Percentiles rank a stretch among this genome's conserved stretches.
phyloP scores from a whole-genome alignment of 2,797 vertebrate species.

The Sebastes steindachneri region DNA sequence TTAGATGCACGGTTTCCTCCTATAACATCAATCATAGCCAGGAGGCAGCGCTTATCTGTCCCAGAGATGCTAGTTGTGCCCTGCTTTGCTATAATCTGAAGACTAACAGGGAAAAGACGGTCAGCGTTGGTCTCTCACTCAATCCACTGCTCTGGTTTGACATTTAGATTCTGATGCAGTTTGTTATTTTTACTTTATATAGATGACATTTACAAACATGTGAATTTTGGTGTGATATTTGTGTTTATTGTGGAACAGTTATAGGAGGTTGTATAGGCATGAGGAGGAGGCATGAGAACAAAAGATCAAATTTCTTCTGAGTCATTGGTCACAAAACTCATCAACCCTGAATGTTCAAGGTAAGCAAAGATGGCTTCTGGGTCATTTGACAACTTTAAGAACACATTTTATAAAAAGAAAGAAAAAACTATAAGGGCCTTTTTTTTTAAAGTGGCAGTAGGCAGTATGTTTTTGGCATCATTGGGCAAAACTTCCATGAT shows the following conservation, averaged over 20 bases:
- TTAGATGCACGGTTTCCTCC: slow-evolving; percentile 11
- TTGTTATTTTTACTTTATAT: neutral
- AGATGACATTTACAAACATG: neutral
- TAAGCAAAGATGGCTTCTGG: neutral
- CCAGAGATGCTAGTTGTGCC: neutral
- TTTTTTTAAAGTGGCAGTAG: too few relatives aligned
- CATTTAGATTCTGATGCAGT: neutral
- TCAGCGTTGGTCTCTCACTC: neutral
- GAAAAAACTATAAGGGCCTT: neutral
- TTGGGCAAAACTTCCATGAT: too few relatives aligned
- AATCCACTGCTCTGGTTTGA: neutral
- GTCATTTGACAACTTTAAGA: neutral
- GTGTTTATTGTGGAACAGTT: neutral
- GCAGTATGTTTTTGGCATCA: too few relatives aligned
- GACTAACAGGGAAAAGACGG: neutral
- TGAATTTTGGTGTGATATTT: neutral
- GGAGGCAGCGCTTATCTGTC: neutral
- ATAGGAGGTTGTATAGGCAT: neutral
- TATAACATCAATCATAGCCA: slow-evolving; percentile 18
- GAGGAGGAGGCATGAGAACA: neutral
- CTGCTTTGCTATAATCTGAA: neutral
- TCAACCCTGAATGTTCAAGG: neutral
- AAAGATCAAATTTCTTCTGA: neutral
- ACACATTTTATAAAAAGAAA: neutral
- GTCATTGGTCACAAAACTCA: neutral